Percentiles rank a stretch among this genome's conserved stretches.
Conservation (phyloP, 2,113 vertebrate species). For the Amia ocellicauda region DNA sequence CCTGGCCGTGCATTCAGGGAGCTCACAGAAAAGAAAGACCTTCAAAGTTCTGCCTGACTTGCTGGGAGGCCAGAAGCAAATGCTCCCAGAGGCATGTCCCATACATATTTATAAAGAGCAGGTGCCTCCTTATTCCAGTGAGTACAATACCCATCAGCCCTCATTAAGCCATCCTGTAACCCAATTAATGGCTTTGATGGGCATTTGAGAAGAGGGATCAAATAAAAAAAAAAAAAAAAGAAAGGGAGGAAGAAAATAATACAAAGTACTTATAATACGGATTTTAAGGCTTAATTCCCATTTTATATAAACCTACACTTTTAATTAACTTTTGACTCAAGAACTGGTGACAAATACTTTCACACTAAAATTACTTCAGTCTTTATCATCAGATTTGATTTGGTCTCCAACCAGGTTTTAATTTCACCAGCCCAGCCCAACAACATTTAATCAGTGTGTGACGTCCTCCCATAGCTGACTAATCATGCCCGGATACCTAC, state of each 20-base stretch:
- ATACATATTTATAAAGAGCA: constrained; percentile 72
- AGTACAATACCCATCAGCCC: constrained; percentile 43
- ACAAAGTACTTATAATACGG: no score
- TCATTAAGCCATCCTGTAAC: constrained; percentile 57
- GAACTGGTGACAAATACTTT: no score
- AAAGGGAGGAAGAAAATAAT: no score
- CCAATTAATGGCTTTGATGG: constrained; percentile 46
- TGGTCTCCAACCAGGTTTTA: no score
- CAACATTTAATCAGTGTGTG: no score
- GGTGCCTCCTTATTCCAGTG: constrained; percentile 50
- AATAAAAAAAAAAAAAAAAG: not conserved
- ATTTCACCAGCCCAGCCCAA: no score
- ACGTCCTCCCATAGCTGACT: not conserved
- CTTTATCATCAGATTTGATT: no score
- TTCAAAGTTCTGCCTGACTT: not conserved
- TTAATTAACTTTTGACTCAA: no score
- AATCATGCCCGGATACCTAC: constrained; percentile 13
- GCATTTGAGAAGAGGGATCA: constrained; percentile 18
- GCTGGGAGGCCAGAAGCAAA: not conserved
- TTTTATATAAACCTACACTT: no score
- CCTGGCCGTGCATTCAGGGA: not conserved
- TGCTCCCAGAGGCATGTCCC: constrained; percentile 23
- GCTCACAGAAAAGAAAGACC: not conserved
- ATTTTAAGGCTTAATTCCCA: no score
- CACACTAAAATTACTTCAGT: no score